These are phyloP conservation scores for Stomorhina lunata DNA, from an alignment of 2,888 invertebrate genomes.

Conservation along the genomic window DNA sequence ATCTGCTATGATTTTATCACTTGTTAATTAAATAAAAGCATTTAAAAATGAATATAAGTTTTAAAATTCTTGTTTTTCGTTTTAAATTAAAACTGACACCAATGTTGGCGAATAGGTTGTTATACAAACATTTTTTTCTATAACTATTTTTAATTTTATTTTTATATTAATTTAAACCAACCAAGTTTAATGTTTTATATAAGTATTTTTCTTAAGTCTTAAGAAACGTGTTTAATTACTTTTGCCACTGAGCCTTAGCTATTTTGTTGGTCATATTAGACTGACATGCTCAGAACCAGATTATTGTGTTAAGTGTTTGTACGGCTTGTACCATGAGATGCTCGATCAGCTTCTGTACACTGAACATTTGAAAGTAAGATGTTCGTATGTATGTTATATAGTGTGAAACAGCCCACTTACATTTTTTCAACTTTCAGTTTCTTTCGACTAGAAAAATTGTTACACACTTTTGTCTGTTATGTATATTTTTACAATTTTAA, in stretches of 20 bases:
- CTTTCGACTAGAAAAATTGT: neutral
- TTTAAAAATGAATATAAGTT: constrained; percentile 34
- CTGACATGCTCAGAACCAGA: neutral
- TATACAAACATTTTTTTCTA: too few species aligned
- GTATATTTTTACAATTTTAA: too few species aligned
- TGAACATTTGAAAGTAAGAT: neutral
- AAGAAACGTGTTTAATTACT: constrained; percentile 35
- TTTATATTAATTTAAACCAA: neutral
- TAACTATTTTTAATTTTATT: neutral
- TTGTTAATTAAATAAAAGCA: constrained; percentile 49
- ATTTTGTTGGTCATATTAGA: neutral
- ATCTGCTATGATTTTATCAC: constrained; percentile 24
- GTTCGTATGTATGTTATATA: neutral
- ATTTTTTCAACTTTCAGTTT: constrained; percentile 44
- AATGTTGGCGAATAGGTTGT: neutral
- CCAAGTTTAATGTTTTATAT: neutral
- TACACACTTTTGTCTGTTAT: neutral
- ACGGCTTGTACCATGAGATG: neutral
- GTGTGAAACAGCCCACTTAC: constrained; percentile 34
- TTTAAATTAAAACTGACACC: constrained; percentile 1
- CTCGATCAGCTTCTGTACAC: neutral
- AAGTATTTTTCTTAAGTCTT: neutral
- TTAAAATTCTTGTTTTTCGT: neutral
- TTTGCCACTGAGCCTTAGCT: neutral
- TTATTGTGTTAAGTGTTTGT: constrained; percentile 29